Conservation (phyloP, 2,113 vertebrate genomes). For the Crocuta crocuta region DNA sequence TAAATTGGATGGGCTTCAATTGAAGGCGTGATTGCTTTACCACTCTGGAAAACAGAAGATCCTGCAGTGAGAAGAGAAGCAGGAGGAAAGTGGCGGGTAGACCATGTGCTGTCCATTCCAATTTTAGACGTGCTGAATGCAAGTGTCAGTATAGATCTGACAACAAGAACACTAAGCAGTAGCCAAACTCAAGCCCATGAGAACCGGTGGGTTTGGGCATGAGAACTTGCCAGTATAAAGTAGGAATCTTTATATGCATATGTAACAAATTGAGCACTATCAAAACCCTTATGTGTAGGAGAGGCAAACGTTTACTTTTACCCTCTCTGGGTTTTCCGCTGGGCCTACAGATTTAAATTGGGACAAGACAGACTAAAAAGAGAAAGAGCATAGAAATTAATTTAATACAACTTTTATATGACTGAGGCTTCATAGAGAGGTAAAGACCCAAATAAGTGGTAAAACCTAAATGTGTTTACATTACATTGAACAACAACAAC, state of each 20-base stretch:
- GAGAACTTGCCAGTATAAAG: background rate
- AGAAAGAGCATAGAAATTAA: background rate
- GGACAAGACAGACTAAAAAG: background rate
- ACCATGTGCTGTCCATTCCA: background rate
- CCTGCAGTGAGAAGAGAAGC: background rate
- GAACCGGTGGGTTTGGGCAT: background rate
- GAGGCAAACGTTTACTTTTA: background rate
- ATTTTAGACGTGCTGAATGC: background rate
- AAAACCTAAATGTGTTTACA: background rate
- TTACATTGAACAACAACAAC: background rate
- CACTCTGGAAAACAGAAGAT: background rate
- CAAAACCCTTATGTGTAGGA: background rate
- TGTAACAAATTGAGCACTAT: background rate
- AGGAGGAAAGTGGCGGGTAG: background rate
- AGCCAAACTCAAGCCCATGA: background rate
- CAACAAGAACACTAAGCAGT: background rate
- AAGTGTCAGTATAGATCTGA: background rate
- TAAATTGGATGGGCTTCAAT: background rate
- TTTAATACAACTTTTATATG: background rate
- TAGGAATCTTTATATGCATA: background rate
- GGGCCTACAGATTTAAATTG: background rate
- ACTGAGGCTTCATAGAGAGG: background rate
- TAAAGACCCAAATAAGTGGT: background rate
- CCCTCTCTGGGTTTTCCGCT: background rate
- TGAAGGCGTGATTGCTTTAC: background rate